Evolutionary conservation across 2,113 vertebrate species (phyloP), one percentile per base, ranked within the genome.

Genomic region (Cercopithecus mona): DNA sequence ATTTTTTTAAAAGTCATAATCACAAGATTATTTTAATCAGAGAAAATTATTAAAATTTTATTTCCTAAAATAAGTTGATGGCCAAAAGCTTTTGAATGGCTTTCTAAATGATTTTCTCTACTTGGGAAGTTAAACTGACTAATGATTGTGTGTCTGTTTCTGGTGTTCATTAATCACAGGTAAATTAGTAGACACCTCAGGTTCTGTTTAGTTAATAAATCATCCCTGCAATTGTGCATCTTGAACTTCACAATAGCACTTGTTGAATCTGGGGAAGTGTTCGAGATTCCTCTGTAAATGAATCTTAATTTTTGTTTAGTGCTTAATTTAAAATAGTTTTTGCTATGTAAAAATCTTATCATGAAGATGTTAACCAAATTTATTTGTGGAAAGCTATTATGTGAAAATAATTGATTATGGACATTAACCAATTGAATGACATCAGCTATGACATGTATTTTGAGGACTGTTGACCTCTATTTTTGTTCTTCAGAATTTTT

Each of bases 301-400:
- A 22, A 81, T 70, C 40, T 85, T 80, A 18, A 57, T 75, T 66
- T 95, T 87, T 64, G 70, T 72, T 35, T 80, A 64, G 88, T 70
- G 23, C 13, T 96, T 75, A 57, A 83, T 83, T 85, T 80, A 82
- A 85, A 76, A 93, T 88, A 23, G 1, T 83, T 93, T 92, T 83
- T 78, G 45, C 73, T 83, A 14, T 61, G 1, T 66, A 70, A 89
- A 86, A 0, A 92, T 43, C 9, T 81, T 88, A 27, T 4, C 52
- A 76, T 61, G 13, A 84, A 52, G 70, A 80, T 23, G 8, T 80
- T 76, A 64, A 66, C 79, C 38, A 93, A 25, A 86, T 52, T 72
- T 90, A 14, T 73, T 72, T 80, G 50, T 68, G 61, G 25, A 88
- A 83, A 72, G 35, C 59, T 57, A 75, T 48, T 70, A 32, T 50